Evolutionary conservation across 2,888 invertebrate genomes (phyloP).

Genomic region (Perizoma flavofasciatum): DNA sequence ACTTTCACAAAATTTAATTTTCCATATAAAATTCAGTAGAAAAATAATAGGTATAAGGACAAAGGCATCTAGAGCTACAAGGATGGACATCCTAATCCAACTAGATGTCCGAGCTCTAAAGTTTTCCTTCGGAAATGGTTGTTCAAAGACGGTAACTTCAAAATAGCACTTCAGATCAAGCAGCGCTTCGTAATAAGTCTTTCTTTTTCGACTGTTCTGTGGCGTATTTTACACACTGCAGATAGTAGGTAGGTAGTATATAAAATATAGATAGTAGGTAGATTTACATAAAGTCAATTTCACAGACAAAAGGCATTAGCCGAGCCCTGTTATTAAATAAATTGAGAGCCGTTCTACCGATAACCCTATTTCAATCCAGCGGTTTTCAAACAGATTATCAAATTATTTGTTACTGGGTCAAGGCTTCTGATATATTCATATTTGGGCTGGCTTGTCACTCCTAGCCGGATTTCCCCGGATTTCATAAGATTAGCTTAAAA

Average conservation of each 20-base stretch:
- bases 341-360: slow-evolving; percentile 6
- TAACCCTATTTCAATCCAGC: slow-evolving; percentile 4
- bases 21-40: too few relatives aligned
- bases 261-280: slow-evolving; percentile 2
- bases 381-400: slow-evolving; percentile 5
- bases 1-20: too few relatives aligned
- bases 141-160: not conserved
- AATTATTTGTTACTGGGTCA: slow-evolving; percentile 21
- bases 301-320: slow-evolving; percentile 10
- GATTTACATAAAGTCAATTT: too few relatives aligned
- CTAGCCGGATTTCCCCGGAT: too few relatives aligned
- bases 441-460: too few relatives aligned
- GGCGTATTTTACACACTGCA: slow-evolving; percentile 6
- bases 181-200: slow-evolving; percentile 7
- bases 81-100: too few relatives aligned
- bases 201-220: slow-evolving; percentile 9
- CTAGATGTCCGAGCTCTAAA: too few relatives aligned
- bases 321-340: slow-evolving; percentile 10
- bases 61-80: too few relatives aligned
- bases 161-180: slow-evolving; percentile 3
- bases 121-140: too few relatives aligned
- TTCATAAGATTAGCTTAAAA: too few relatives aligned
- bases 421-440: slow-evolving; percentile 17
- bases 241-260: slow-evolving; percentile 5
- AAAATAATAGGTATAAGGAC: too few relatives aligned